Percentiles rank a stretch among this genome's conserved stretches.
phyloP scores from a whole-genome alignment of 2,113 vertebrate genomes.

The Semicossyphus pulcher region DNA sequence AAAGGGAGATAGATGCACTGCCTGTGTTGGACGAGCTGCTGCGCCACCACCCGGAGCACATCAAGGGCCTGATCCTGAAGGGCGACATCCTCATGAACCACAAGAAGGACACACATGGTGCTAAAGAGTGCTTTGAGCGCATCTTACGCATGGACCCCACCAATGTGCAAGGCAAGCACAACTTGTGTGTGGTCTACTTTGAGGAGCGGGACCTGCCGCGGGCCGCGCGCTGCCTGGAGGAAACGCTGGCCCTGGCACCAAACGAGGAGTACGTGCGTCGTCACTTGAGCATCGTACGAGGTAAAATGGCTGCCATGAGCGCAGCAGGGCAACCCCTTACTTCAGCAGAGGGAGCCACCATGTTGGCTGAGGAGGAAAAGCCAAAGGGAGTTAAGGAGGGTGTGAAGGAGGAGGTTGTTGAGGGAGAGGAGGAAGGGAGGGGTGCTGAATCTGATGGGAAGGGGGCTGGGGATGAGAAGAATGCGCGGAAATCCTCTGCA shows the following conservation, averaged over 20 bases:
- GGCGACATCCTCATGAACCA: conserved; percentile 99
- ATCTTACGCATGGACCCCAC: conserved; percentile 92
- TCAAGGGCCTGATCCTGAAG: conserved; percentile 97
- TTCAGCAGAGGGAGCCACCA: conserved; percentile 55
- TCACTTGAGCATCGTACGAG: conserved; percentile 93
- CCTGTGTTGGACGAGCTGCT: conserved; percentile 92
- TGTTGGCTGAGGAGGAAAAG: conserved; percentile 38
- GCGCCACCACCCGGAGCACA: conserved; percentile 92
- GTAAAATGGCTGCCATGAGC: conserved; percentile 91
- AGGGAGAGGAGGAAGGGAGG: conserved; percentile 68
- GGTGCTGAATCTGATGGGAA: conserved; percentile 50
- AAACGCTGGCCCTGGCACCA: conserved; percentile 92
- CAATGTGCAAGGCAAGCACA: conserved; percentile 98
- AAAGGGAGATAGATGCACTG: conserved; percentile 91
- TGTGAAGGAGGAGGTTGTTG: conserved; percentile 36
- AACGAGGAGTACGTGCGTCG: conserved; percentile 96
- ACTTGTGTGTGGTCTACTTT: conserved; percentile 97
- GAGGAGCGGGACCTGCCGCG: conserved; percentile 93
- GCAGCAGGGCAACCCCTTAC: conserved; percentile 77
- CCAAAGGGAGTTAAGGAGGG: conserved; percentile 31
- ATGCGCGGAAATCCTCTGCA: conserved; percentile 81
- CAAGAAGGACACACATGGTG: conserved; percentile 93
- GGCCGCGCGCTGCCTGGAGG: conserved; percentile 92
- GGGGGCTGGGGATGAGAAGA: conserved; percentile 81
- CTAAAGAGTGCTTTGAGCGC: conserved; percentile 92